These are phyloP conservation scores for Disparrhopalites patrizii DNA, from an alignment of 2,888 invertebrate species.

Conservation along the genomic window DNA sequence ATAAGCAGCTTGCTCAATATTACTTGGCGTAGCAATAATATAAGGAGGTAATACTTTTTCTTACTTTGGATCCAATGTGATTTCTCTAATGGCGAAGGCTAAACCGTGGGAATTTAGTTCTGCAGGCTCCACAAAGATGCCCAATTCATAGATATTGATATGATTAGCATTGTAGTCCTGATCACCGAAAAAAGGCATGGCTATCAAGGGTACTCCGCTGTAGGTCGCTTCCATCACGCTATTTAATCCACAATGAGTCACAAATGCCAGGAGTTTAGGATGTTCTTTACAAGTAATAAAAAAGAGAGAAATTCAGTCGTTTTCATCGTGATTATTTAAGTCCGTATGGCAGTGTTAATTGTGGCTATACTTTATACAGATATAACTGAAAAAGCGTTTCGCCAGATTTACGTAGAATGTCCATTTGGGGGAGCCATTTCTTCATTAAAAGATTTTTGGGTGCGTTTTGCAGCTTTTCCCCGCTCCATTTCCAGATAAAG, in stretches of 20 bases:
- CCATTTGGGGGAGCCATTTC: constrained; percentile 45
- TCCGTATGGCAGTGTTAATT: too few relatives aligned
- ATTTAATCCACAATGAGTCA: constrained; percentile 45
- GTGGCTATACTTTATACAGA: neutral
- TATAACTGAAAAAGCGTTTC: neutral
- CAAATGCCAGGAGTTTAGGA: constrained; percentile 36
- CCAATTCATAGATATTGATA: constrained; percentile 39
- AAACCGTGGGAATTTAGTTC: too few relatives aligned
- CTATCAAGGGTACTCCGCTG: constrained; percentile 41
- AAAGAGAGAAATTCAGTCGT: neutral
- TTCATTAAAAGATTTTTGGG: constrained; percentile 36
- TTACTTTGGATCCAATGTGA: constrained; percentile 27
- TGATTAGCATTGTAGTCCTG: constrained; percentile 50
- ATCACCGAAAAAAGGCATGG: constrained; percentile 52
- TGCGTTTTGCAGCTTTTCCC: constrained; percentile 31
- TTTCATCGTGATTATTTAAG: too few relatives aligned
- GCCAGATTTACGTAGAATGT: constrained; percentile 39
- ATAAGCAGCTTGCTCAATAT: too few relatives aligned
- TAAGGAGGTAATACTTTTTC: too few relatives aligned
- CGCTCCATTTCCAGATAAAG: constrained; percentile 43
- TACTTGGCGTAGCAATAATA: too few relatives aligned
- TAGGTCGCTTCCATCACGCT: constrained; percentile 44
- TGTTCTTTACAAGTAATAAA: constrained; percentile 31
- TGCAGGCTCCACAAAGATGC: constrained; percentile 37
- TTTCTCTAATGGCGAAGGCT: constrained; percentile 24